These are phyloP conservation scores for Macrophya alboannulata DNA, from an alignment of 2,888 invertebrate genomes.

Conservation along the genomic window DNA sequence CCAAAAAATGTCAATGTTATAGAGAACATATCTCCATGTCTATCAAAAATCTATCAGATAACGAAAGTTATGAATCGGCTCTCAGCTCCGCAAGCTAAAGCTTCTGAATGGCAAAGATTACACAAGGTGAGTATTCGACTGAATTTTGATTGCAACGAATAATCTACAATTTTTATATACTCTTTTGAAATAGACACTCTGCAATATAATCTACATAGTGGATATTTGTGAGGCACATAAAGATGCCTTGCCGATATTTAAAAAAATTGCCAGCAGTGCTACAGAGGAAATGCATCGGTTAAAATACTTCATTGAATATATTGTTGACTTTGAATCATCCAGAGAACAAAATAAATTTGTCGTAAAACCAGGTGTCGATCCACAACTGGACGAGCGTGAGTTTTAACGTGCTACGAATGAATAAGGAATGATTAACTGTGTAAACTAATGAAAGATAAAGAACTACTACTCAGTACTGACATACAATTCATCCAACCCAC, in stretches of 20 bases:
- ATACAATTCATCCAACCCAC: not conserved
- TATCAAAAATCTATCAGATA: conserved; percentile 68
- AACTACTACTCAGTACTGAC: not conserved
- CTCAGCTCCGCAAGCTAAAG: conserved; percentile 70
- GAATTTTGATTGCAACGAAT: conserved; percentile 36
- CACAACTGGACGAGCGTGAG: conserved; percentile 88
- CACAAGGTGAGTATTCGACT: conserved; percentile 66
- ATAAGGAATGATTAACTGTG: not conserved
- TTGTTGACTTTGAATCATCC: conserved; percentile 87
- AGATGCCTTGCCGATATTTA: conserved; percentile 65
- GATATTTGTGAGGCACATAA: conserved; percentile 69
- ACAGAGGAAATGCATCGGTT: conserved; percentile 82
- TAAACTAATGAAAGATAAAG: not conserved
- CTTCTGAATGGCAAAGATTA: conserved; percentile 72
- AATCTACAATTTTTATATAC: conserved; percentile 32
- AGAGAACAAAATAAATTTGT: conserved; percentile 86
- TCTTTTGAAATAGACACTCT: conserved; percentile 67
- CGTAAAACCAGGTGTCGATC: conserved; percentile 89
- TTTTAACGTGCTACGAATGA: conserved; percentile 56
- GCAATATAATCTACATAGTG: conserved; percentile 70
- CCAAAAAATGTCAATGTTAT: conserved; percentile 84
- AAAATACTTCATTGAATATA: conserved; percentile 87
- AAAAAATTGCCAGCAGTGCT: conserved; percentile 75
- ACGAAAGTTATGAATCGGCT: conserved; percentile 68
- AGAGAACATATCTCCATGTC: conserved; percentile 78